A percentile compares a stretch with the other conserved stretches of the same genome.
phyloP scores from a whole-genome alignment of 1,140 invertebrate genomes.

The Anastatus disparis region DNA sequence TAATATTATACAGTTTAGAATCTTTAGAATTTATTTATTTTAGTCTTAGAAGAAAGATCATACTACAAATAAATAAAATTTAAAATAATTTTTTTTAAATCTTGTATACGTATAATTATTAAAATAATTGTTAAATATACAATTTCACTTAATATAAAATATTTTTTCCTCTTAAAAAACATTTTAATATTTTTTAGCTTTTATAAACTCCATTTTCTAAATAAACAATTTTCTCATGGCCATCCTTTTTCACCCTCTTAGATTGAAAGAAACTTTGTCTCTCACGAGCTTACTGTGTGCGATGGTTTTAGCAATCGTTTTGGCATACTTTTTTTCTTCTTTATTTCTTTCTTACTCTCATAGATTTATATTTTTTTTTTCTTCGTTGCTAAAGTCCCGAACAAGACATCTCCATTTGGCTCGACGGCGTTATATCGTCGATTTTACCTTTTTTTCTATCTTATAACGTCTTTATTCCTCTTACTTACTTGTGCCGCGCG shows the following conservation, averaged over 20 bases:
- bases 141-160: too few species aligned
- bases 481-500: constrained; percentile 21
- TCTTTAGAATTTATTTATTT: too few species aligned
- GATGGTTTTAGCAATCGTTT: not conserved
- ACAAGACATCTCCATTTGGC: constrained; percentile 39
- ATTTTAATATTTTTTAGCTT: too few species aligned
- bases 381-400: constrained; percentile 1
- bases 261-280: not conserved
- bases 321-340: constrained; percentile 10
- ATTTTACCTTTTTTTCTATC: not conserved
- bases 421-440: not conserved
- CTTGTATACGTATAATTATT: too few species aligned
- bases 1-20: too few species aligned
- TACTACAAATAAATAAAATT: too few species aligned
- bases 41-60: too few species aligned
- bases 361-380: not conserved
- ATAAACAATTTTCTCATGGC: constrained; percentile 3
- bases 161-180: too few species aligned
- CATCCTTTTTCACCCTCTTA: not conserved
- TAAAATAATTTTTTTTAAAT: too few species aligned
- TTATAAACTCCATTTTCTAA: not conserved
- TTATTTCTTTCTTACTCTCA: constrained; percentile 28
- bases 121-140: too few species aligned
- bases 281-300: not conserved
- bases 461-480: not conserved